Evolutionary conservation across 2,113 vertebrate genomes (phyloP).

Genomic region (Salvator merianae): DNA sequence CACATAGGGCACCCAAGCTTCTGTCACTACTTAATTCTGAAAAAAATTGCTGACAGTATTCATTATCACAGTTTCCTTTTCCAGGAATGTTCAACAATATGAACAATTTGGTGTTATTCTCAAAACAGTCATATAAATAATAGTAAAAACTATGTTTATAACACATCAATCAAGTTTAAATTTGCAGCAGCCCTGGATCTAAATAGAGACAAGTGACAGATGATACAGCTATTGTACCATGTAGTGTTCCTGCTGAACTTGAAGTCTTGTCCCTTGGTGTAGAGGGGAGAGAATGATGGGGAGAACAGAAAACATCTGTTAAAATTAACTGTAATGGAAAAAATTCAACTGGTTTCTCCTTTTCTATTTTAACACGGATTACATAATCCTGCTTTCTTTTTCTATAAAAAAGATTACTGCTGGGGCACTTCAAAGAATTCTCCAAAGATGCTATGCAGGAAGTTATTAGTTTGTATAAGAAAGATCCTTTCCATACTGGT

Average conservation of each 20-base stretch:
- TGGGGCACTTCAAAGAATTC: background rate
- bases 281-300: background rate
- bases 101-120: background rate
- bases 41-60: conserved; percentile 8
- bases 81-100: conserved; percentile 7
- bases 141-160: background rate
- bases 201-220: conserved; percentile 5
- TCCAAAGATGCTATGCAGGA: background rate
- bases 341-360: conserved; percentile 62
- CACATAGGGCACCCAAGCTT: background rate
- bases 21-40: background rate
- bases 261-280: conserved; percentile 10
- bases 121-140: conserved; percentile 16
- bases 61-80: background rate
- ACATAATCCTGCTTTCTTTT: conserved; percentile 57
- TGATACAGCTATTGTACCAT: background rate
- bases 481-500: background rate
- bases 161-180: conserved; percentile 1
- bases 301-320: conserved; percentile 63
- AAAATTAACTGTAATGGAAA: conserved; percentile 74
- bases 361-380: conserved; percentile 43
- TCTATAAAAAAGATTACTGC: conserved; percentile 37
- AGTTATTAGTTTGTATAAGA: background rate
- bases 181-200: conserved; percentile 4
- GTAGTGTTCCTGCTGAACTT: conserved; percentile 11